A percentile compares a stretch with the other conserved stretches of the same genome.
Conservation (phyloP, 2,888 invertebrate species). For the Harpalus rubripes region DNA sequence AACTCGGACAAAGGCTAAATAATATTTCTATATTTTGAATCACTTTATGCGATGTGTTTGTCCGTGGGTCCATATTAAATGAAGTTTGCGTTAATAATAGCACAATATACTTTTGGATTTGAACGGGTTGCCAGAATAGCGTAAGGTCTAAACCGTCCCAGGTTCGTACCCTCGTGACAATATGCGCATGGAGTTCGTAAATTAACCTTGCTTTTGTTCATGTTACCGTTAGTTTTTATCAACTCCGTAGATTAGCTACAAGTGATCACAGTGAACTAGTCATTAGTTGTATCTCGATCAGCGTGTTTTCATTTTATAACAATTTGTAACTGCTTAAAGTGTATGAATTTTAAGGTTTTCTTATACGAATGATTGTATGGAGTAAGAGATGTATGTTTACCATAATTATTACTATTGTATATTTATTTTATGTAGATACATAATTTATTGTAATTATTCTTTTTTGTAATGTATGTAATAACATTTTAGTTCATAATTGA, state of each 20-base stretch:
- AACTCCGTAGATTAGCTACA: slow-evolving; percentile 65
- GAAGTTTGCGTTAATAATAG: neutral
- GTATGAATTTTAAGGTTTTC: slow-evolving; percentile 51
- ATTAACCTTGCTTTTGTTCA: slow-evolving; percentile 36
- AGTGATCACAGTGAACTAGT: slow-evolving; percentile 66
- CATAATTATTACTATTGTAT: slow-evolving; percentile 60
- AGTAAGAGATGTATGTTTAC: slow-evolving; percentile 58
- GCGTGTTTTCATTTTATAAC: slow-evolving; percentile 52
- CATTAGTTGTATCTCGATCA: slow-evolving; percentile 57
- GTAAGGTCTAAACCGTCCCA: slow-evolving; percentile 61
- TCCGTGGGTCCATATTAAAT: too few species aligned
- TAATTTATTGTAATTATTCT: slow-evolving; percentile 66
- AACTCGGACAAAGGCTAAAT: too few species aligned
- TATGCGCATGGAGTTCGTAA: slow-evolving; percentile 44
- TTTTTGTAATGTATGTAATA: slow-evolving; percentile 66
- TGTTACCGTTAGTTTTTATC: slow-evolving; percentile 62
- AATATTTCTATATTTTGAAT: too few species aligned
- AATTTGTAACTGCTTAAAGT: slow-evolving; percentile 57
- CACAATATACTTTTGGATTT: slow-evolving; percentile 55
- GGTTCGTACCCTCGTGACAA: slow-evolving; percentile 63
- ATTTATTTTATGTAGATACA: slow-evolving; percentile 66
- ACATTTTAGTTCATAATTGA: slow-evolving; percentile 75
- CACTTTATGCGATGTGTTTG: too few species aligned
- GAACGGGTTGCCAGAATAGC: slow-evolving; percentile 61
- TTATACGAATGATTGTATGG: slow-evolving; percentile 68